These are phyloP conservation scores for Oncorhynchus gorbuscha DNA, from an alignment of 2,113 vertebrate genomes.

Conservation along the genomic window DNA sequence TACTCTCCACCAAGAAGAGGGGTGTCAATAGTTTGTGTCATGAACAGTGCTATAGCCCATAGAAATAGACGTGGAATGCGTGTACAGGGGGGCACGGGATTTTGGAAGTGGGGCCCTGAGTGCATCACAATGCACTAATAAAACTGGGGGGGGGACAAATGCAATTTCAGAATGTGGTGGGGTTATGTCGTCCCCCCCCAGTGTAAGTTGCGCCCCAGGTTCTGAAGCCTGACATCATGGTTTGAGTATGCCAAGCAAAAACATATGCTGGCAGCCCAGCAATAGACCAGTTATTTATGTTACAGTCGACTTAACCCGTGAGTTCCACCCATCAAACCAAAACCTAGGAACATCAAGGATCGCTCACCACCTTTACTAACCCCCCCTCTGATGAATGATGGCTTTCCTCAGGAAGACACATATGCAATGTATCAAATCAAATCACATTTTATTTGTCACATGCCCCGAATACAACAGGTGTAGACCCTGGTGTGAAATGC, in stretches of 20 bases:
- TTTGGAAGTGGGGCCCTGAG: no score
- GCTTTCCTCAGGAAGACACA: background rate
- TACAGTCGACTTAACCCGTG: slow-evolving; percentile 49
- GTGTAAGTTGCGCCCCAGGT: background rate
- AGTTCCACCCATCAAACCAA: slow-evolving; percentile 35
- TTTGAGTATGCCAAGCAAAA: slow-evolving; percentile 51
- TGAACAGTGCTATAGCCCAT: no score
- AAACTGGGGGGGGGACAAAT: background rate
- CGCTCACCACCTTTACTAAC: slow-evolving; percentile 8
- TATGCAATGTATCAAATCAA: background rate
- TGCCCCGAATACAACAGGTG: no score
- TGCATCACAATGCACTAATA: no score
- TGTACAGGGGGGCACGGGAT: no score
- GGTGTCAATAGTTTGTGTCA: no score
- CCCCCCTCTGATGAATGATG: background rate
- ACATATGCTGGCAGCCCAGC: slow-evolving; percentile 41
- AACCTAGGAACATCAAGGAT: slow-evolving; percentile 27
- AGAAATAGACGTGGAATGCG: no score
- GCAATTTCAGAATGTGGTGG: background rate
- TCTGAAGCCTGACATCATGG: slow-evolving; percentile 62
- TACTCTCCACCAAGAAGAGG: no score
- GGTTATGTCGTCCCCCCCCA: no score
- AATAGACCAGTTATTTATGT: slow-evolving; percentile 52
- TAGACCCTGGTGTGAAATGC: no score
- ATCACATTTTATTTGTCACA: no score